A percentile compares a stretch with the other conserved stretches of the same genome.
Conservation (phyloP, 2,113 vertebrate genomes). For the Mesoclemmys tuberculata region DNA sequence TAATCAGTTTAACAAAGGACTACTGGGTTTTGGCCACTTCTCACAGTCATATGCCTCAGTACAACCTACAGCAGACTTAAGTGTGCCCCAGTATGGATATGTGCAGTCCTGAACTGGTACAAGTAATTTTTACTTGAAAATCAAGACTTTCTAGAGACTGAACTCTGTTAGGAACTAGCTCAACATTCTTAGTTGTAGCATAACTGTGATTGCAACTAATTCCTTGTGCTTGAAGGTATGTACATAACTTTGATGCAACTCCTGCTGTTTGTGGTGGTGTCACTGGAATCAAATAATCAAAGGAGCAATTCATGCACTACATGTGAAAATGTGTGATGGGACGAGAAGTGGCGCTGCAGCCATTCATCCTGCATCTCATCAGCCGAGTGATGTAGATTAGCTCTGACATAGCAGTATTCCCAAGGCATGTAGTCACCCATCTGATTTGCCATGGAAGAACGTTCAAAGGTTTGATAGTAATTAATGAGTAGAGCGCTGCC, state of each 20-base stretch:
- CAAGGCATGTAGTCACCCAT: not conserved
- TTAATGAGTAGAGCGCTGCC: slow-evolving; percentile 9
- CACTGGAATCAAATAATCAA: not conserved
- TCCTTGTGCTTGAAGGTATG: not conserved
- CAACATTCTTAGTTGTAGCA: not conserved
- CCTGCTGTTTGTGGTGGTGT: not conserved
- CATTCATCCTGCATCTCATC: not conserved
- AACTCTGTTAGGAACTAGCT: not conserved
- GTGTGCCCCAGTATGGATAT: not conserved
- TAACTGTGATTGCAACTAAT: not conserved
- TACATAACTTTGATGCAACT: not conserved
- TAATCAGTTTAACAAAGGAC: not conserved
- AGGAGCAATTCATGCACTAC: not conserved
- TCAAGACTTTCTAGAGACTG: not conserved
- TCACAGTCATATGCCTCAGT: not conserved
- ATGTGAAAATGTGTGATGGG: not conserved
- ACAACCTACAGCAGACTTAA: not conserved
- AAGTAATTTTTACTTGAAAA: slow-evolving; percentile 3
- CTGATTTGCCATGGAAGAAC: not conserved
- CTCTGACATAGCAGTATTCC: not conserved
- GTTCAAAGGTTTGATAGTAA: not conserved
- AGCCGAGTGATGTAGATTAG: not conserved
- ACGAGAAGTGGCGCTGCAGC: not conserved
- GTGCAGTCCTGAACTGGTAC: not conserved
- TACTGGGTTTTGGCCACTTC: not conserved